Percentiles rank a stretch among this genome's conserved stretches.
Conservation (phyloP, 1,140 invertebrate species). For the Varroa destructor region DNA sequence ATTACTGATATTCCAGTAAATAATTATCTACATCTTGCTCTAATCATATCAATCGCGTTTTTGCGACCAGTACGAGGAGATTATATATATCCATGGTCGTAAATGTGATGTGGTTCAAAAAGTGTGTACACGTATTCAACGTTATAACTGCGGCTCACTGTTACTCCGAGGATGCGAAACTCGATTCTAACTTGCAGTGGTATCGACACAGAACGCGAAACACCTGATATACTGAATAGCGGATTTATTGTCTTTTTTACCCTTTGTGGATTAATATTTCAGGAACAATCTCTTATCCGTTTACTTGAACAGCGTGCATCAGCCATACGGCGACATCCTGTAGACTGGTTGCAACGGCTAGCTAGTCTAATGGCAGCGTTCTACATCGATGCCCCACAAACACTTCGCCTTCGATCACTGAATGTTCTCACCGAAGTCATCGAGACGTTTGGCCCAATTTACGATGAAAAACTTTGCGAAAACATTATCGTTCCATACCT, state of each 20-base stretch:
- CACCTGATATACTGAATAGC: too few species aligned
- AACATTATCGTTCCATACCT: constrained; percentile 24
- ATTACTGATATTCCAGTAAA: not conserved
- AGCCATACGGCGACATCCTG: constrained; percentile 11
- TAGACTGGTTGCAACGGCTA: constrained; percentile 3
- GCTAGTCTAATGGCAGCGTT: constrained; percentile 3
- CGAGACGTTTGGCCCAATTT: not conserved
- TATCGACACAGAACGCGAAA: too few species aligned
- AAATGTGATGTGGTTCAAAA: too few species aligned
- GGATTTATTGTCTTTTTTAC: too few species aligned
- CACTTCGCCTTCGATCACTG: not conserved
- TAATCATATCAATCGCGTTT: too few species aligned
- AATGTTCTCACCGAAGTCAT: constrained; percentile 7
- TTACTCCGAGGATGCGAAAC: too few species aligned
- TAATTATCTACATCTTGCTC: not conserved
- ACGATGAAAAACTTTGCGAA: constrained; percentile 15
- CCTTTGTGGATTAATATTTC: not conserved
- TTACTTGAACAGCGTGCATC: not conserved
- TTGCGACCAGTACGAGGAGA: too few species aligned
- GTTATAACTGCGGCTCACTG: too few species aligned
- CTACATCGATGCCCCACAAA: constrained; percentile 6
- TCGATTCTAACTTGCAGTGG: too few species aligned
- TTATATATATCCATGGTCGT: too few species aligned
- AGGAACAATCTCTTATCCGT: constrained; percentile 21
- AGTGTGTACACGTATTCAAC: too few species aligned